Evolutionary conservation across 1,140 invertebrate genomes (phyloP), one percentile per base, ranked within the genome.

Genomic region (Doryteuthis pealeii): DNA sequence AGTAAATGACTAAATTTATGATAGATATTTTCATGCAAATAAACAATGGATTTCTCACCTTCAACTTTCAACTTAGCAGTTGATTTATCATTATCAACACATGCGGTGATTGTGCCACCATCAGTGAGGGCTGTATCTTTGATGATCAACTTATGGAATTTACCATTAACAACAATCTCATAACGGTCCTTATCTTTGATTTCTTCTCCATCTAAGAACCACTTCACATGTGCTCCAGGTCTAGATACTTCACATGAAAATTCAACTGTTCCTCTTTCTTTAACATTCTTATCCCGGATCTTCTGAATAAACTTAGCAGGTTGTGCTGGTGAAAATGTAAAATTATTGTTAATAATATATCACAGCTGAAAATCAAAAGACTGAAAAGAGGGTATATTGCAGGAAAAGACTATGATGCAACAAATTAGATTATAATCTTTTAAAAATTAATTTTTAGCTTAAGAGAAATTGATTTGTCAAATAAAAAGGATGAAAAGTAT

Each of bases 111-210:
- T 66, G 80, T 79, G 15, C 80, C 85, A 72, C 76, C 75, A 71
- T 86, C 84, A n/a, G 81, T 78, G 49, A 86, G 66, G 14, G 78
- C 71, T 31, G 84, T 79, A 49, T 85, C 82, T 33, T 83, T 82
- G 69, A 88, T 80, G n/a, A 80, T 78, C 26, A 88, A 75, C 65
- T 78, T 84, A 70, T 87, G 85, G 12, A 78, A 74, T 10, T 76
- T 79, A 12, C 80, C 81, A 30, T 86, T 83, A 66, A 77, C 73
- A 26, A 81, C 74, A 12, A 87, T 82, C 31, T 95, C 94, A 68
- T 96, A 91, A 76, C 95, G 94, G 82, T 97, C 94, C 10, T 12
- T 28, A 71, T 85, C 79, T 31, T 77, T 73, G 43, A 88, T 82
- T 73, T 85, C 82, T 69, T 83, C 78, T 28, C 85, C 87, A 71